Evolutionary conservation across 2,797 vertebrate species (phyloP).

Genomic region (Mus caroli): DNA sequence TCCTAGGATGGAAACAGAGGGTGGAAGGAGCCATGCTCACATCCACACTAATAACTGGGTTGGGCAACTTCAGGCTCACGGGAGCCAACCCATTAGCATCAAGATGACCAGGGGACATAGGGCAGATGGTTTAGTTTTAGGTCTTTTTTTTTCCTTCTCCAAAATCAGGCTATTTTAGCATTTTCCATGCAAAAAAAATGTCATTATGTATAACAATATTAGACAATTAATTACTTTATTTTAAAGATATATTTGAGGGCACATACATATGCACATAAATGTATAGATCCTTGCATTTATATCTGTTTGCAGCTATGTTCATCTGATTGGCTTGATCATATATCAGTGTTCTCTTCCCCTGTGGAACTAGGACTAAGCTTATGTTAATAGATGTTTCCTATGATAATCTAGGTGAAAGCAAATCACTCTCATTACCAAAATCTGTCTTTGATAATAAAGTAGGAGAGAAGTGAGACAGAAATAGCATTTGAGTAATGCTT

Average conservation of each 20-base stretch:
- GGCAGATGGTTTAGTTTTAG: not conserved
- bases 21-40: rapidly evolving
- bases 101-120: not conserved
- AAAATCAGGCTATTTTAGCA: not conserved
- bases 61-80: not conserved
- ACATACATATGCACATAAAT: not conserved
- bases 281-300: not conserved
- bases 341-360: conserved; percentile 28
- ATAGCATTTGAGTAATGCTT: conserved; percentile 69
- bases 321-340: not conserved
- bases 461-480: conserved; percentile 38
- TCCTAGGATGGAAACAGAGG: not conserved
- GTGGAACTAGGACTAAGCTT: conserved; percentile 42
- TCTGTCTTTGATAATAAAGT: conserved; percentile 42
- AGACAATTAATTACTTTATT: conserved; percentile 18
- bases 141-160: not conserved
- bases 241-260: conserved; percentile 27
- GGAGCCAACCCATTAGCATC: not conserved
- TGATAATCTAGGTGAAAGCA: conserved; percentile 28
- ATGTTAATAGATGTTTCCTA: conserved; percentile 50
- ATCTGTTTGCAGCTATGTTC: conserved; percentile 20
- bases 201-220: not conserved
- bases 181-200: not conserved
- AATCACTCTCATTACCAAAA: conserved; percentile 63
- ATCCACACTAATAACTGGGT: not conserved